phyloP scores from a whole-genome alignment of 2,113 vertebrate genomes.

The Gracilinanus agilis region DNA sequence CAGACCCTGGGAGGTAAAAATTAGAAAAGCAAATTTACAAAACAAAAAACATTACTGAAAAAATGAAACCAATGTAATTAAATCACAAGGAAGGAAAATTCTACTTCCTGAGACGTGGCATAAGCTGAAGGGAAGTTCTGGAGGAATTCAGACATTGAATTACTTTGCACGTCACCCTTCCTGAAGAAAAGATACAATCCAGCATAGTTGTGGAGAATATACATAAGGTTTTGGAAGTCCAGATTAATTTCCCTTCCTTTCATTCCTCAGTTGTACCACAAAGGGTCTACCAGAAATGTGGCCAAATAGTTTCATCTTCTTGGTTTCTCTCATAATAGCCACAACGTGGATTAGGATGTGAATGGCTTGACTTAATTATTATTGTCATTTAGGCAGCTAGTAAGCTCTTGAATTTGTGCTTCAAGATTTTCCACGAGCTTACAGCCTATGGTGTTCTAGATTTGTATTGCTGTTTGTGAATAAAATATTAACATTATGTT shows the following conservation, averaged over 20 bases:
- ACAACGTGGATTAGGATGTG: neutral
- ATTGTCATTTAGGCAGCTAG: neutral
- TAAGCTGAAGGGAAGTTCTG: neutral
- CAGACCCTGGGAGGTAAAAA: neutral
- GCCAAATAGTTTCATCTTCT: conserved; percentile 18
- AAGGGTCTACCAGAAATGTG: neutral
- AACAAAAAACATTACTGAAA: neutral
- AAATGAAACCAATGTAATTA: neutral
- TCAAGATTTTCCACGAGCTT: neutral
- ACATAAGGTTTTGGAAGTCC: conserved; percentile 17
- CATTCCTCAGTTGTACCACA: conserved; percentile 10
- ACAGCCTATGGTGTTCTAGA: neutral
- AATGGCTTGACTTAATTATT: too few species aligned
- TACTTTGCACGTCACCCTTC: neutral
- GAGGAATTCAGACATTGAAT: neutral
- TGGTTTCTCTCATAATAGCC: neutral
- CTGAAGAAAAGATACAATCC: neutral
- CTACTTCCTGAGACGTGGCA: rapidly evolving
- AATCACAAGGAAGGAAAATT: neutral
- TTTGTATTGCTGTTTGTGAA: neutral
- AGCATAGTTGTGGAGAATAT: conserved; percentile 21
- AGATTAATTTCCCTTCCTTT: conserved; percentile 35
- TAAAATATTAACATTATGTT: rapidly evolving
- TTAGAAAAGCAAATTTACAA: conserved; percentile 35
- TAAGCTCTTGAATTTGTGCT: neutral